Evolutionary conservation across 2,888 invertebrate species (phyloP).

Genomic region (Meiosimyza decipiens): DNA sequence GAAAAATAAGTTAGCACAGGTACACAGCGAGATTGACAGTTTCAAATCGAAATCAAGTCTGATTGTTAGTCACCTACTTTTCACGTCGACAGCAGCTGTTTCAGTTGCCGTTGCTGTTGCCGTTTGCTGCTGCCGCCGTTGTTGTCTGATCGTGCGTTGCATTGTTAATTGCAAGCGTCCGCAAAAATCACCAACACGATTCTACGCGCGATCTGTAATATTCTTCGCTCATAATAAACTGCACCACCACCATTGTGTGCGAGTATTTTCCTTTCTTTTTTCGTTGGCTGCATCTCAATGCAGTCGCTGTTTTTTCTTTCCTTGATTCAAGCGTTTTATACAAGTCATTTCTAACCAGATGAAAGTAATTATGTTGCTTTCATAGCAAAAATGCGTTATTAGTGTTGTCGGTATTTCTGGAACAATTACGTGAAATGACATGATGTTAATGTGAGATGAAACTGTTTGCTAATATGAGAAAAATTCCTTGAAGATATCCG

Average conservation of each 20-base stretch:
- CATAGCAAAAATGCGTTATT: constrained; percentile 28
- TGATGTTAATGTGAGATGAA: constrained; percentile 20
- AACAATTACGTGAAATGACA: constrained; percentile 18
- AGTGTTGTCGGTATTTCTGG: constrained; percentile 6
- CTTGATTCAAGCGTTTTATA: background rate
- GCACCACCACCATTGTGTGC: background rate
- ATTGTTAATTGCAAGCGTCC: constrained; percentile 35
- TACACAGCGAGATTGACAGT: constrained; percentile 38
- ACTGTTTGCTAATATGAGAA: constrained; percentile 37
- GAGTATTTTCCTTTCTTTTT: constrained; percentile 1
- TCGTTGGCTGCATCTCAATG: background rate
- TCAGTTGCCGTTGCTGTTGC: constrained; percentile 41
- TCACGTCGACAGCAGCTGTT: constrained; percentile 44
- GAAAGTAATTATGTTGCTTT: constrained; percentile 33
- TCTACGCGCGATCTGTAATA: background rate
- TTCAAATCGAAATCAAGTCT: constrained; percentile 30
- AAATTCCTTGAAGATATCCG: constrained; percentile 32
- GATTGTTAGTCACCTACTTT: constrained; percentile 55
- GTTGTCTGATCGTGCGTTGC: constrained; percentile 34
- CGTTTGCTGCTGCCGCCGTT: background rate
- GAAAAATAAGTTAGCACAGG: no score
- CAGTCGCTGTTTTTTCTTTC: constrained; percentile 1
- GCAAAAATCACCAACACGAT: constrained; percentile 12
- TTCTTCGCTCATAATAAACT: background rate
- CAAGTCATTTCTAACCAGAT: constrained; percentile 7